A percentile compares a stretch with the other conserved stretches of the same genome.
Conservation (phyloP, 1,140 invertebrate species). For the Drosophila biarmipes region DNA sequence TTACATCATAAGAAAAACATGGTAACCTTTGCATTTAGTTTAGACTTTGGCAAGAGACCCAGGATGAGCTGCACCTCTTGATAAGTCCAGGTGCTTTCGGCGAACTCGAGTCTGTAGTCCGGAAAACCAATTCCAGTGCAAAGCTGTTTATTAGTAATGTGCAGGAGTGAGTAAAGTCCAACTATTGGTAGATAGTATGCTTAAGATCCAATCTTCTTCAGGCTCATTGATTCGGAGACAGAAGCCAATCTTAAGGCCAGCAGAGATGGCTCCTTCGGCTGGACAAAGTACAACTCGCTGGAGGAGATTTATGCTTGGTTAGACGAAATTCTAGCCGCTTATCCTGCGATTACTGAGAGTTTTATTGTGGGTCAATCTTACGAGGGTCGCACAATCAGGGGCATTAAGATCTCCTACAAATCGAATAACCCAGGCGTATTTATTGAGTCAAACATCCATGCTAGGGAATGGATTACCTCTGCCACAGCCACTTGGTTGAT, state of each 20-base stretch:
- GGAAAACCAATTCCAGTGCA: constrained; percentile 16
- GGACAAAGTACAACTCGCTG: constrained; percentile 84
- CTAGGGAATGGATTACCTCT: constrained; percentile 86
- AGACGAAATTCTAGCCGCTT: constrained; percentile 71
- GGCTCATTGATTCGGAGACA: constrained; percentile 40
- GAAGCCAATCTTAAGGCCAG: constrained; percentile 1
- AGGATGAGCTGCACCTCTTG: constrained; percentile 59
- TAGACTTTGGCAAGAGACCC: constrained; percentile 50
- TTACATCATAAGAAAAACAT: not conserved
- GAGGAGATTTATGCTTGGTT: constrained; percentile 85
- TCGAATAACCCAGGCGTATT: constrained; percentile 85
- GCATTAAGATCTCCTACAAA: constrained; percentile 87
- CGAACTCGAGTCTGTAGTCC: constrained; percentile 24
- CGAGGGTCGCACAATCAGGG: constrained; percentile 87
- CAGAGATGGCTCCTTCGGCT: constrained; percentile 58
- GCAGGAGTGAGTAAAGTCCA: constrained; percentile 53
- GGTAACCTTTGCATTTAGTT: constrained; percentile 35
- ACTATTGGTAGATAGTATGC: not conserved
- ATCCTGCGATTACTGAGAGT: constrained; percentile 60
- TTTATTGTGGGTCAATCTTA: constrained; percentile 84
- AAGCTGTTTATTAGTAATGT: constrained; percentile 63
- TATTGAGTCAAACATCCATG: constrained; percentile 86
- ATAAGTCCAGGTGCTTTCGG: constrained; percentile 36
- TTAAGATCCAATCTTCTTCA: not conserved
- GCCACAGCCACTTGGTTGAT: constrained; percentile 86